Evolutionary conservation across 2,797 vertebrate genomes (phyloP), one percentile per base, ranked within the genome.

Genomic region (Synaphobranchus kaupii): DNA sequence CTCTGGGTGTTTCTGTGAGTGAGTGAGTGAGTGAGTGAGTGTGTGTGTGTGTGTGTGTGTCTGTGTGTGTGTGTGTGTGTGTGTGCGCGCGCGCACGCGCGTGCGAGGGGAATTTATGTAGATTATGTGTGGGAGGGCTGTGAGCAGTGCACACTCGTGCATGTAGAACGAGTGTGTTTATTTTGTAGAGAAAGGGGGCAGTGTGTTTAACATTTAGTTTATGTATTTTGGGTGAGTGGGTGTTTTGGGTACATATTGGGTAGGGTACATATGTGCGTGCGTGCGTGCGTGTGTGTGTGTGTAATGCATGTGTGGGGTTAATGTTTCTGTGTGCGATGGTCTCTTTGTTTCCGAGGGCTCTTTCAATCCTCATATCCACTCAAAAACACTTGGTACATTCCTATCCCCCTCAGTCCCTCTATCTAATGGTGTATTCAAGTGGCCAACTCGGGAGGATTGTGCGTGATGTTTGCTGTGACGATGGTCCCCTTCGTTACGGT

Each of bases 371-470:
- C 25, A 63, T 60, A n/a, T 12, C 20, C 84, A 63, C n/a, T 52
- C 25, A 39, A 58, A 83, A 84, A 84, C 54, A 39, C 56, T n/a
- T 63, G 56, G 84, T 71, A 47, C 78, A 63, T 7, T 76, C 85
- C 2, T 47, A 56, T 22, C 39, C 52, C 39, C 48, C 85, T 39
- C 56, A 56, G 89, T 88, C 52, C 71, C 83, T 82, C 78, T 86
- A 39, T 52, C 85, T 78, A 34, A 34, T n/a, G n/a, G n/a, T n/a
- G n/a, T n/a, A n/a, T n/a, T n/a, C n/a, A n/a, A n/a, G n/a, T n/a
- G n/a, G n/a, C n/a, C n/a, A n/a, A n/a, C n/a, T n/a, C n/a, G n/a
- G n/a, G n/a, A n/a, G n/a, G n/a, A n/a, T n/a, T n/a, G n/a, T n/a
- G n/a, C n/a, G n/a, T n/a, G n/a, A n/a, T n/a, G n/a, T n/a, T n/a